phyloP scores from a whole-genome alignment of 2,888 invertebrate genomes.

The Ochropleura leucogaster region DNA sequence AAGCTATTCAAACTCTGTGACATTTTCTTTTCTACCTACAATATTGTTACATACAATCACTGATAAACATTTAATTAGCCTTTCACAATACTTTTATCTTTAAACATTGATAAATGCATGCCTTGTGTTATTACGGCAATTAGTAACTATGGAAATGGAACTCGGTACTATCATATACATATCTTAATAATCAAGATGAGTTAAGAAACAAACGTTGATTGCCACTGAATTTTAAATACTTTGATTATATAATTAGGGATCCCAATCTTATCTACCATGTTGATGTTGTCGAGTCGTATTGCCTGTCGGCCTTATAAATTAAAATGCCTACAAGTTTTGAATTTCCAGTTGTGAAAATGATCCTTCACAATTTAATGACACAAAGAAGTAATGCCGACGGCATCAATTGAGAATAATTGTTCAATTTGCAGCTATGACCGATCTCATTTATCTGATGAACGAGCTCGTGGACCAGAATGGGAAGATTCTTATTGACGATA shows the following conservation, averaged over 20 bases:
- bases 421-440: slow-evolving; percentile 94
- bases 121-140: slow-evolving; percentile 26
- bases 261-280: slow-evolving; percentile 1
- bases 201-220: slow-evolving; percentile 6
- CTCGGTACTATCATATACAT: slow-evolving; percentile 18
- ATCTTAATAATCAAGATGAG: slow-evolving; percentile 14
- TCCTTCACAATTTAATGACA: slow-evolving; percentile 8
- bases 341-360: slow-evolving; percentile 11
- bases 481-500: slow-evolving; percentile 95
- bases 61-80: slow-evolving; percentile 51
- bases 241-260: slow-evolving; percentile 14
- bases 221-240: slow-evolving; percentile 24
- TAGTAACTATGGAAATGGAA: slow-evolving; percentile 44
- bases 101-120: slow-evolving; percentile 36
- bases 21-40: slow-evolving; percentile 11
- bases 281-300: neutral
- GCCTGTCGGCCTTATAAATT: neutral
- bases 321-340: slow-evolving; percentile 13
- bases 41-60: slow-evolving; percentile 5
- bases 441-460: slow-evolving; percentile 96
- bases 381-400: slow-evolving; percentile 9
- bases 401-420: slow-evolving; percentile 55
- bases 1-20: neutral
- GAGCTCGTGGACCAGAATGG: slow-evolving; percentile 96
- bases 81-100: slow-evolving; percentile 46